Conservation (phyloP, 1,140 invertebrate genomes). For the Parapsyche elsis region DNA sequence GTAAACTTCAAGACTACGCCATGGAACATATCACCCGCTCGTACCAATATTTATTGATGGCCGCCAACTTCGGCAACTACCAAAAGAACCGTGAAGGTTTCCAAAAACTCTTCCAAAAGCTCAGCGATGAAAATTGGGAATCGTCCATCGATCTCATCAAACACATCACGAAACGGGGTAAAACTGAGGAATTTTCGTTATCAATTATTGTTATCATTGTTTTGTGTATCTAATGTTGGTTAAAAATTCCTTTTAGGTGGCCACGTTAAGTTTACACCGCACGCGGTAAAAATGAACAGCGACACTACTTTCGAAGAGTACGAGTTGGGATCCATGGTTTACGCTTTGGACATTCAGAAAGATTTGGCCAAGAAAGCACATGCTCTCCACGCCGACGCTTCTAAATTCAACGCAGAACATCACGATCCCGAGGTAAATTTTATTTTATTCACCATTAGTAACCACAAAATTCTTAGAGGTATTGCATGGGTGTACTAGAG, state of each 20-base stretch:
- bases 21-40: constrained; percentile 75
- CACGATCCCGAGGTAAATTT: background rate
- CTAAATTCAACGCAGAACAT: background rate
- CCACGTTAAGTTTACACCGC: constrained; percentile 63
- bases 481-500: background rate
- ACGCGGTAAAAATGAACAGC: constrained; percentile 56
- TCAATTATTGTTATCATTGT: background rate
- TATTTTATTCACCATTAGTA: background rate
- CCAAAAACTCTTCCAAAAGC: constrained; percentile 76
- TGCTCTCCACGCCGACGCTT: constrained; percentile 69
- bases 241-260: constrained; percentile 62
- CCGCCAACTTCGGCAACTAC: constrained; percentile 82
- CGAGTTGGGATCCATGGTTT: constrained; percentile 78
- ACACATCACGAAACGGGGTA: constrained; percentile 79
- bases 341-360: constrained; percentile 80
- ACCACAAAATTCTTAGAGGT: too few species aligned
- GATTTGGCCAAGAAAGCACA: constrained; percentile 74
- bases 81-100: constrained; percentile 81
- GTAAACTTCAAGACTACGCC: constrained; percentile 71
- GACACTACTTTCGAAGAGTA: constrained; percentile 61
- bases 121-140: constrained; percentile 80
- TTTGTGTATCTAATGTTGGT: too few species aligned
- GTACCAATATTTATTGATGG: constrained; percentile 79
- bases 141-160: constrained; percentile 80
- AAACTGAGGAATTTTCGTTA: constrained; percentile 49